Conservation (phyloP, 1,140 invertebrate species). For the Cephus cinctus region DNA sequence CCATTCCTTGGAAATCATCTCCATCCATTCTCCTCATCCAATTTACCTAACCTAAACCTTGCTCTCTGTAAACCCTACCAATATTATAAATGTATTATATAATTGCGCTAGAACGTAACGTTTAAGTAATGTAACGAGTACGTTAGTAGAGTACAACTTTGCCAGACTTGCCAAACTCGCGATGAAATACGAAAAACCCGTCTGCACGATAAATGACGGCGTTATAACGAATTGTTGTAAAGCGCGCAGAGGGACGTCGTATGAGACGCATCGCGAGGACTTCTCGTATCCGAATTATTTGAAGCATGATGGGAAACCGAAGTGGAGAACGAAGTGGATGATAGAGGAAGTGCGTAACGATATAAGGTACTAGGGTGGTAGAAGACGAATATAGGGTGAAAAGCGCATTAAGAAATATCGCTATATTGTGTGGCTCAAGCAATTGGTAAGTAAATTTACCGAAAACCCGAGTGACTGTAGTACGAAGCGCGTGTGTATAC, state of each 20-base stretch:
- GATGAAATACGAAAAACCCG: constrained; percentile 8
- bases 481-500: neutral
- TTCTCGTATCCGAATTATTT: constrained; percentile 57
- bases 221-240: no score
- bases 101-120: neutral
- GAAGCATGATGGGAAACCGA: no score
- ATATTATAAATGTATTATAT: constrained; percentile 36
- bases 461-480: neutral
- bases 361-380: neutral
- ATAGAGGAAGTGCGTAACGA: constrained; percentile 15
- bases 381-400: constrained; percentile 20
- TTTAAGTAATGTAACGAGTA: no score
- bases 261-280: constrained; percentile 33
- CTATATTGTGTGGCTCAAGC: constrained; percentile 32
- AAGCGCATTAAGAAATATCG: no score
- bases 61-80: constrained; percentile 31
- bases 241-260: neutral
- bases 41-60: constrained; percentile 14
- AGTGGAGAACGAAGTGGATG: constrained; percentile 35
- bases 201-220: neutral
- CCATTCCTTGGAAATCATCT: constrained; percentile 21
- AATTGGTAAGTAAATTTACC: constrained; percentile 22
- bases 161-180: constrained; percentile 55
- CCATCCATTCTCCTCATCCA: neutral
- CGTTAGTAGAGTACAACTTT: constrained; percentile 42